Percentiles rank a stretch among this genome's conserved stretches.
These are phyloP conservation scores for Protophormia terraenovae DNA, from an alignment of 2,888 invertebrate genomes.

Conservation along the genomic window DNA sequence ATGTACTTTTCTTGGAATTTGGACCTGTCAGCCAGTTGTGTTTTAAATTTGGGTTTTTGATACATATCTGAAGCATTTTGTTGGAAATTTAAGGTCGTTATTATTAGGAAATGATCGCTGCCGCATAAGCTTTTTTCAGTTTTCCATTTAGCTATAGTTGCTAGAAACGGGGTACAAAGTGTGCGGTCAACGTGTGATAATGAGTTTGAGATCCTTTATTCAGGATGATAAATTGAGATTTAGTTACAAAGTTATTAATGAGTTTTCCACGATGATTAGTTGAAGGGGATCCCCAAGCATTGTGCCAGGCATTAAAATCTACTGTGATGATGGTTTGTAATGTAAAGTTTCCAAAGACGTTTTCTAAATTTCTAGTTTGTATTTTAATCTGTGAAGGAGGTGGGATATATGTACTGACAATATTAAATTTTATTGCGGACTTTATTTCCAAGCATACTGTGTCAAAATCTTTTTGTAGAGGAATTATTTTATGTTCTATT, in stretches of 20 bases:
- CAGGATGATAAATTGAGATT: slow-evolving; percentile 37
- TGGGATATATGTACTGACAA: neutral
- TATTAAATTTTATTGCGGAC: neutral
- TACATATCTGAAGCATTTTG: neutral
- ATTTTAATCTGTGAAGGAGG: no score
- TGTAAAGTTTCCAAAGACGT: neutral
- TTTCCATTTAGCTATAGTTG: slow-evolving; percentile 33
- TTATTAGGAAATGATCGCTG: slow-evolving; percentile 48
- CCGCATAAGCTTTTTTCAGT: no score
- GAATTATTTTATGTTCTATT: neutral
- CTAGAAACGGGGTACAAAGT: slow-evolving; percentile 46
- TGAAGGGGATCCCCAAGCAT: slow-evolving; percentile 20
- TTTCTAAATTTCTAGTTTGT: neutral
- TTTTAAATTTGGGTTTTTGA: neutral
- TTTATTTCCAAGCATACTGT: neutral
- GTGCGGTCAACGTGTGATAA: slow-evolving; percentile 64
- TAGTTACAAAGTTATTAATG: slow-evolving; percentile 19
- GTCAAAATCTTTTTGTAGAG: neutral
- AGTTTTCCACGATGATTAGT: slow-evolving; percentile 31
- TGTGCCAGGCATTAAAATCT: slow-evolving; percentile 36
- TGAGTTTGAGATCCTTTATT: slow-evolving; percentile 61
- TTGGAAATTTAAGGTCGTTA: neutral
- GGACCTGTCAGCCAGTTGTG: neutral
- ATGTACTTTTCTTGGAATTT: no score
- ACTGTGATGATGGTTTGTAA: neutral